These are phyloP conservation scores for Drosophila tripunctata DNA, from an alignment of 2,888 invertebrate genomes.

Conservation along the genomic window DNA sequence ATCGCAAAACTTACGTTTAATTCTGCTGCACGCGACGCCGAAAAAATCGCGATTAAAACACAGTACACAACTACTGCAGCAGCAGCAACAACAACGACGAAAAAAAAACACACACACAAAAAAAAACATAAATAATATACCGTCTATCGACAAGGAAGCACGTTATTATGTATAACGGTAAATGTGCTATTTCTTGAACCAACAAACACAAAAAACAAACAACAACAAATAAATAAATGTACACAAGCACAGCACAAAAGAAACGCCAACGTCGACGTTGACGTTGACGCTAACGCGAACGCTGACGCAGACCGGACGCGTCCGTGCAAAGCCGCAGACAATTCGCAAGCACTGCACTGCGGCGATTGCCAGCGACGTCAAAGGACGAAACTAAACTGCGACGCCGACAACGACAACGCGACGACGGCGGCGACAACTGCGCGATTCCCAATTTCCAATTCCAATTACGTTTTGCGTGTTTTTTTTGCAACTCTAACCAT, in stretches of 20 bases:
- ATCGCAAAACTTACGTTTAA: slow-evolving; percentile 56
- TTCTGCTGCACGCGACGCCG: slow-evolving; percentile 73
- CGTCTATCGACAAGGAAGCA: slow-evolving; percentile 68
- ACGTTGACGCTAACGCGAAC: slow-evolving; percentile 24
- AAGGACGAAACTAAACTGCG: slow-evolving; percentile 42
- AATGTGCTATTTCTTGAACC: slow-evolving; percentile 46
- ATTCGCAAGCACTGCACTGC: slow-evolving; percentile 60
- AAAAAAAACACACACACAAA: slow-evolving; percentile 18
- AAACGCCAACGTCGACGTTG: slow-evolving; percentile 44
- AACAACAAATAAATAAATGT: slow-evolving; percentile 6
- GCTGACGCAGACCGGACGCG: slow-evolving; percentile 36
- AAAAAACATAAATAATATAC: slow-evolving; percentile 12
- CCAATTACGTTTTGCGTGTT: slow-evolving; percentile 2
- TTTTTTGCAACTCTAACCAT: slow-evolving; percentile 30
- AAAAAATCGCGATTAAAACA: slow-evolving; percentile 38
- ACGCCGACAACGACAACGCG: slow-evolving; percentile 14
- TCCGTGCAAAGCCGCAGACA: slow-evolving; percentile 63
- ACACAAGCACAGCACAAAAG: slow-evolving; percentile 36
- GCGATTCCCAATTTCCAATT: slow-evolving; percentile 9
- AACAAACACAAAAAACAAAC: background rate
- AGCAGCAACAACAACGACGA: no score
- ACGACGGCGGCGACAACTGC: slow-evolving; percentile 7
- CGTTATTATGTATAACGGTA: slow-evolving; percentile 64
- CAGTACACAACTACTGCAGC: no score
- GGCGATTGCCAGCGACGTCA: slow-evolving; percentile 33